A percentile compares a stretch with the other conserved stretches of the same genome.
Conservation (phyloP, 2,113 vertebrate species). For the Lucifuga dentata region DNA sequence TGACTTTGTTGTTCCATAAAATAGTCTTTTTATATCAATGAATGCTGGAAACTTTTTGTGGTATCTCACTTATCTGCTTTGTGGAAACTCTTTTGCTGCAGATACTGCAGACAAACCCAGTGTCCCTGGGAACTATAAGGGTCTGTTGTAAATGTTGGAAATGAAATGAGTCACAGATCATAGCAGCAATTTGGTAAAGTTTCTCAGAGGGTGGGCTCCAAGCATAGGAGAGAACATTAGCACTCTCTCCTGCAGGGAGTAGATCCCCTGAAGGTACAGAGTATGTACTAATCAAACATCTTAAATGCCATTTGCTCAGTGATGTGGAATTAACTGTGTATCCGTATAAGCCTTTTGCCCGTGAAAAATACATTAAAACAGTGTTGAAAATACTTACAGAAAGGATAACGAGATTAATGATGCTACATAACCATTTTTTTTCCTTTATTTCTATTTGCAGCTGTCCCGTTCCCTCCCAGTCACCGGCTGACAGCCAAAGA, state of each 20-base stretch:
- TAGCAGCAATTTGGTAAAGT: constrained; percentile 61
- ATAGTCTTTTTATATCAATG: constrained; percentile 25
- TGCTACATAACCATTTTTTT: background rate
- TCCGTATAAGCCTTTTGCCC: constrained; percentile 45
- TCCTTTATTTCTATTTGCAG: constrained; percentile 72
- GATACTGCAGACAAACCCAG: constrained; percentile 33
- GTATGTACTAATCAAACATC: constrained; percentile 65
- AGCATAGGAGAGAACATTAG: constrained; percentile 41
- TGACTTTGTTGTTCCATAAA: constrained; percentile 4
- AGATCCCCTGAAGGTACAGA: constrained; percentile 60
- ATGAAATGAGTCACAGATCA: constrained; percentile 64
- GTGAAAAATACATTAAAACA: constrained; percentile 25
- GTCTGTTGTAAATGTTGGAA: constrained; percentile 59
- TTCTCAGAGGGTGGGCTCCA: constrained; percentile 63
- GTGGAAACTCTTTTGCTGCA: constrained; percentile 14
- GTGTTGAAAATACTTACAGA: constrained; percentile 20
- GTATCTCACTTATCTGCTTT: constrained; percentile 29
- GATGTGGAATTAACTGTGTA: constrained; percentile 44
- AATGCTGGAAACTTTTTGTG: constrained; percentile 1
- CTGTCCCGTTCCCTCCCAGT: constrained; percentile 97
- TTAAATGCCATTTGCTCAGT: constrained; percentile 48
- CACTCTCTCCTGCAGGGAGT: constrained; percentile 48
- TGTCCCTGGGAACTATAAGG: constrained; percentile 24
- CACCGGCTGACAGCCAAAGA: constrained; percentile 98
- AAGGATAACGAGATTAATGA: constrained; percentile 14